phyloP scores from a whole-genome alignment of 2,888 invertebrate species.

The Caradrina kadenii region DNA sequence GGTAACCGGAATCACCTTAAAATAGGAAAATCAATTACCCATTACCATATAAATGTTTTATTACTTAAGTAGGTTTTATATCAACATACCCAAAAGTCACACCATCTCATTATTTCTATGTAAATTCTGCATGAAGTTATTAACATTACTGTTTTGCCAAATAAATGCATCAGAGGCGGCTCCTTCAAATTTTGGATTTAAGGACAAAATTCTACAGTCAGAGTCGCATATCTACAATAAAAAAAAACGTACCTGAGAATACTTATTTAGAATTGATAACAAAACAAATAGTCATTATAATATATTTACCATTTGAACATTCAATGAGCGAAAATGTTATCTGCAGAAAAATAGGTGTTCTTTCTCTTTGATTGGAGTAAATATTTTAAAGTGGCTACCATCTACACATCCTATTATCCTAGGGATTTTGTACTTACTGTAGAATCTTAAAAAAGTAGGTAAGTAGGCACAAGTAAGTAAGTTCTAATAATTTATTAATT shows the following conservation, averaged over 20 bases:
- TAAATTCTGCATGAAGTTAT: conserved; percentile 17
- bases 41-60: background rate
- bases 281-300: conserved; percentile 1
- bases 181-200: conserved; percentile 22
- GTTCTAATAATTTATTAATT: background rate
- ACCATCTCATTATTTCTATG: conserved; percentile 14
- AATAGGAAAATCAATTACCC: conserved; percentile 1
- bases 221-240: conserved; percentile 20
- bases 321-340: conserved; percentile 14
- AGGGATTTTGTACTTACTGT: no score
- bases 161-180: conserved; percentile 19
- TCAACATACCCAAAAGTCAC: conserved; percentile 16
- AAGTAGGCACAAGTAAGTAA: background rate
- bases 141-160: conserved; percentile 21
- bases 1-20: conserved; percentile 24
- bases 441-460: background rate
- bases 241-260: background rate
- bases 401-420: conserved; percentile 7
- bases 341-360: conserved; percentile 17
- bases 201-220: conserved; percentile 8
- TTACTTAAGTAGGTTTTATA: background rate
- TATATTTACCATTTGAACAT: conserved; percentile 18
- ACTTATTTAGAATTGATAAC: conserved; percentile 7
- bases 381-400: conserved; percentile 7
- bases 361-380: conserved; percentile 5